Percentiles rank a stretch among this genome's conserved stretches.
Evolutionary conservation across 1,140 invertebrate species (phyloP).

Genomic region (Alviniconcha marisindica): DNA sequence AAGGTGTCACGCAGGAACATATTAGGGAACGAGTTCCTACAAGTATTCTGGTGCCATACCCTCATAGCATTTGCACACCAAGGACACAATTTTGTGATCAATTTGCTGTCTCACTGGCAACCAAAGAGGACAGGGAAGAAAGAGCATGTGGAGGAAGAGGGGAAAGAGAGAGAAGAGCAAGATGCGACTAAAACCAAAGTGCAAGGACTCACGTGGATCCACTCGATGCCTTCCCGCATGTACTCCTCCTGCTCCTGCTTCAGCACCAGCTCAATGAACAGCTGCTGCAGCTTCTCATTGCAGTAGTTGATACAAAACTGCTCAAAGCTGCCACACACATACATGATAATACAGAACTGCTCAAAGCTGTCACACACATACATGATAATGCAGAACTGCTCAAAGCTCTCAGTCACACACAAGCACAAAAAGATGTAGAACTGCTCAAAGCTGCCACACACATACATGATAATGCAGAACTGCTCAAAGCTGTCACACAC

Average conservation of each 20-base stretch:
- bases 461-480: neutral
- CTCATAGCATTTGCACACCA: no score
- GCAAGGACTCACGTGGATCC: conserved; percentile 80
- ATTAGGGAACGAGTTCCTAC: no score
- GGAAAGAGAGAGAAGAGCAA: no score
- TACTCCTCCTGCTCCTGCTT: conserved; percentile 99
- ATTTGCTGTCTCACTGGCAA: no score
- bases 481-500: neutral
- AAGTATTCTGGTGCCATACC: no score
- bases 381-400: no score
- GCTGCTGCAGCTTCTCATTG: conserved; percentile 97
- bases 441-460: neutral
- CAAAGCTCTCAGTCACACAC: neutral
- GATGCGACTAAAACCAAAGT: no score
- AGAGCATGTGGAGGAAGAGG: no score
- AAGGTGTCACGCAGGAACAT: no score
- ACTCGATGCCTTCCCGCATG: conserved; percentile 92
- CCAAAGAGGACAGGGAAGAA: no score
- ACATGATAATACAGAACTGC: neutral
- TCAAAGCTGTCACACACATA: neutral
- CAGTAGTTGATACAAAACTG: conserved; percentile 99
- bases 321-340: conserved; percentile 83
- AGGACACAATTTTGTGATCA: no score
- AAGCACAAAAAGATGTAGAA: neutral
- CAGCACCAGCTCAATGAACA: conserved; percentile 96